Percentiles rank a stretch among this genome's conserved stretches.
Evolutionary conservation across 2,888 invertebrate genomes (phyloP).

Genomic region (Philonicus albiceps): DNA sequence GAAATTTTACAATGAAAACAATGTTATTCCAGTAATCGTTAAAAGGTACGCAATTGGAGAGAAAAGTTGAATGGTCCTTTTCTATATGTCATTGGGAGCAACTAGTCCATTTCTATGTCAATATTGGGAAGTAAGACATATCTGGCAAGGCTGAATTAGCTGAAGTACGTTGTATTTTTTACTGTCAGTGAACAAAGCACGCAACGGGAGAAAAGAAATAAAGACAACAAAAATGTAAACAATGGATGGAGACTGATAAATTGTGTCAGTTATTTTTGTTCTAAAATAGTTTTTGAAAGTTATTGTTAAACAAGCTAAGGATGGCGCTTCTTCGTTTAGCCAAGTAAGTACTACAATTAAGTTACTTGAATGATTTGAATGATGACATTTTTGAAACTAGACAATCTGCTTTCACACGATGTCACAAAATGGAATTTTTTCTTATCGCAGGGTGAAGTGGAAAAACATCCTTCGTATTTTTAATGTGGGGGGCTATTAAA

Average conservation of each 20-base stretch:
- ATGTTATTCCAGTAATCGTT: too few species aligned
- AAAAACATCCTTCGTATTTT: not conserved
- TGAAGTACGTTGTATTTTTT: not conserved
- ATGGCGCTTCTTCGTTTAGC: slow-evolving; percentile 35
- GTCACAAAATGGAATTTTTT: not conserved
- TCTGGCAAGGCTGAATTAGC: not conserved
- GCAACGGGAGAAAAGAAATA: not conserved
- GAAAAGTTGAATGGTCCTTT: not conserved
- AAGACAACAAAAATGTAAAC: slow-evolving; percentile 37
- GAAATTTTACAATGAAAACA: too few species aligned
- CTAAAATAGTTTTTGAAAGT: not conserved
- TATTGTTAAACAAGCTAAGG: not conserved
- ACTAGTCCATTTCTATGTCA: too few species aligned
- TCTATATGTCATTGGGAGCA: not conserved
- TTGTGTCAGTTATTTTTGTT: slow-evolving; percentile 1
- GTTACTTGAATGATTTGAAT: not conserved
- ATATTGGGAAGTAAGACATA: not conserved
- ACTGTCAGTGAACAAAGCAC: not conserved
- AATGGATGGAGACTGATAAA: slow-evolving; percentile 33
- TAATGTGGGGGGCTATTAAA: not conserved
- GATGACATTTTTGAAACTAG: not conserved
- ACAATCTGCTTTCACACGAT: not conserved
- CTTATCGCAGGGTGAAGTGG: not conserved
- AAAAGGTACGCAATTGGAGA: too few species aligned
- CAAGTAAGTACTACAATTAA: not conserved